Conservation (phyloP, 2,113 vertebrate species). For the Percopsis transmontana region DNA sequence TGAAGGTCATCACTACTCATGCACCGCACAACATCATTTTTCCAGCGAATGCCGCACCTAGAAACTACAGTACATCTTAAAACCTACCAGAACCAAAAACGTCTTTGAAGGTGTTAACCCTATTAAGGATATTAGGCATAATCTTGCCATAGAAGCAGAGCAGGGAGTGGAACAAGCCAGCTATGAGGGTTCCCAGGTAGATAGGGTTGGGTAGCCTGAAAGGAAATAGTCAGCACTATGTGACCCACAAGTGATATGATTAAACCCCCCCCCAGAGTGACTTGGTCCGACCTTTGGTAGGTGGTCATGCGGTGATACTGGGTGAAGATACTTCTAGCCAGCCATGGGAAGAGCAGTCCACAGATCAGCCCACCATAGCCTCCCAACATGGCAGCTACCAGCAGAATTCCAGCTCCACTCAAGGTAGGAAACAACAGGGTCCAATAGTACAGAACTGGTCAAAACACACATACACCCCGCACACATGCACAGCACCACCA, state of each 20-base stretch:
- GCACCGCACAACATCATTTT: too few relatives aligned
- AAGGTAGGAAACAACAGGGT: conserved; percentile 74
- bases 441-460: conserved; percentile 79
- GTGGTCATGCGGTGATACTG: conserved; percentile 80
- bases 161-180: conserved; percentile 76
- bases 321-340: conserved; percentile 77
- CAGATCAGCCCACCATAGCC: conserved; percentile 74
- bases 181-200: conserved; percentile 78
- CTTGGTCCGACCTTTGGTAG: conserved; percentile 73
- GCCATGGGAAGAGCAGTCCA: conserved; percentile 73
- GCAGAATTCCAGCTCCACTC: conserved; percentile 70
- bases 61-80: too few relatives aligned
- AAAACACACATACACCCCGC: conserved; percentile 12
- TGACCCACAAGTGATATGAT: neutral
- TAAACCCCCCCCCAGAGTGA: neutral
- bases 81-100: neutral
- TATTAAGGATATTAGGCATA: conserved; percentile 80
- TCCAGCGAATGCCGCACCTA: too few relatives aligned
- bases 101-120: neutral
- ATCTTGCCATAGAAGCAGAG: conserved; percentile 79
- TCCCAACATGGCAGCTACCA: conserved; percentile 72
- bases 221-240: conserved; percentile 11
- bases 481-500: neutral
- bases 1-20: too few relatives aligned
- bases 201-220: conserved; percentile 79